Percentiles rank a stretch among this genome's conserved stretches.
Evolutionary conservation across 2,797 vertebrate genomes (phyloP).

Genomic region (Spea hammondii): DNA sequence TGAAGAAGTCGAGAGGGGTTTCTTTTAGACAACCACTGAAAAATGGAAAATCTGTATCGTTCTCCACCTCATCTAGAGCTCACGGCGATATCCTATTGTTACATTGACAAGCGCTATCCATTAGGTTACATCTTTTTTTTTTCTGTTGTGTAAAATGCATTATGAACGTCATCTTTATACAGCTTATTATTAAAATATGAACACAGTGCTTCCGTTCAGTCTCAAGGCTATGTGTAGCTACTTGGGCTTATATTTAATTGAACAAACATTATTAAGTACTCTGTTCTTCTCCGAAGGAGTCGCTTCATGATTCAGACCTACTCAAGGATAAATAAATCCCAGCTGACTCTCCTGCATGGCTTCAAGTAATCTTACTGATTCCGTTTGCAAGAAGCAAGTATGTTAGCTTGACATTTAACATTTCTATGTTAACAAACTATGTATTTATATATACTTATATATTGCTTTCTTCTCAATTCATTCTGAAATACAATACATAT

Average conservation of each 20-base stretch:
- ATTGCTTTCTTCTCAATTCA: too few relatives aligned
- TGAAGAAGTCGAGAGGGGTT: too few relatives aligned
- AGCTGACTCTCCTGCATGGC: background rate
- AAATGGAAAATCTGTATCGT: background rate
- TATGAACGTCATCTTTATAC: conserved; percentile 36
- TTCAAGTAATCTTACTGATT: conserved; percentile 18
- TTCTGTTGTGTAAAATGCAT: conserved; percentile 34
- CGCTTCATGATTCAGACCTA: conserved; percentile 10
- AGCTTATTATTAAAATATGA: conserved; percentile 44
- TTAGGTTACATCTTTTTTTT: conserved; percentile 29
- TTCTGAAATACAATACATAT: too few relatives aligned
- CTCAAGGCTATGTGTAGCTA: conserved; percentile 35
- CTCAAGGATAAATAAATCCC: conserved; percentile 24
- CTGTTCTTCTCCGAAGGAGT: conserved; percentile 2
- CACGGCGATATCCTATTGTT: background rate
- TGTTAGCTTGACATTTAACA: background rate
- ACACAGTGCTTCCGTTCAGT: conserved; percentile 19
- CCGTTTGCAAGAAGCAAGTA: conserved; percentile 19
- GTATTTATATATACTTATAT: too few relatives aligned
- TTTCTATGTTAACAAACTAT: too few relatives aligned
- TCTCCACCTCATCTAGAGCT: background rate
- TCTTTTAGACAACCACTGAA: too few relatives aligned
- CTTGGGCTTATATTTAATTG: conserved; percentile 44
- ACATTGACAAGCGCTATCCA: conserved; percentile 10
- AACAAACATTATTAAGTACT: conserved; percentile 36